phyloP scores from a whole-genome alignment of 2,113 vertebrate species.

The Stercorarius parasiticus region DNA sequence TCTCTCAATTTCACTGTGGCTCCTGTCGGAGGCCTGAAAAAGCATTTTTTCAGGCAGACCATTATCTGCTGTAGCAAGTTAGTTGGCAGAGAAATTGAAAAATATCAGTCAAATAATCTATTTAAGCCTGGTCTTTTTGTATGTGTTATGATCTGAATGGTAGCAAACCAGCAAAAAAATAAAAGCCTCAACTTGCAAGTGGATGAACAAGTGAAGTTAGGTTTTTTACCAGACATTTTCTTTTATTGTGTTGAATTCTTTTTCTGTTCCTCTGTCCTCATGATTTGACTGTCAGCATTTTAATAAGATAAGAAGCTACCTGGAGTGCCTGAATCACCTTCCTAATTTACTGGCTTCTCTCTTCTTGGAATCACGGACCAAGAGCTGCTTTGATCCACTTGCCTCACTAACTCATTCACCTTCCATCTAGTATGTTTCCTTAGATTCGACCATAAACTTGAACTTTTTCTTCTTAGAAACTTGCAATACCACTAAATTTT shows the following conservation, averaged over 20 bases:
- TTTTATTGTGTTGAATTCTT: not conserved
- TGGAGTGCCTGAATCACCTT: not conserved
- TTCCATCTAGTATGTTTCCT: not conserved
- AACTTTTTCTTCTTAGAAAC: not conserved
- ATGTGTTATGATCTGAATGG: not conserved
- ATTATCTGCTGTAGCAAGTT: conserved; percentile 63
- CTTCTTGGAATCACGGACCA: not conserved
- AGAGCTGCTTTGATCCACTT: not conserved
- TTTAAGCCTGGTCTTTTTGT: not conserved
- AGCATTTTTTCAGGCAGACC: conserved; percentile 63
- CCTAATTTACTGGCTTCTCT: not conserved
- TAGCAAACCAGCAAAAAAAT: not conserved
- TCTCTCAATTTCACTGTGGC: conserved; percentile 61
- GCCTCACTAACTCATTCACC: not conserved
- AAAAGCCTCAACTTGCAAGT: not conserved
- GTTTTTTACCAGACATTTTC: not conserved
- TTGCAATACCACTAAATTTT: not conserved
- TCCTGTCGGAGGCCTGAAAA: conserved; percentile 58
- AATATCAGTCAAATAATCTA: conserved; percentile 47
- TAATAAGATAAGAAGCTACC: not conserved
- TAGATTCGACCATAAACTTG: not conserved
- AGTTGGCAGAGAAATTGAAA: conserved; percentile 68
- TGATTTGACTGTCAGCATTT: not conserved
- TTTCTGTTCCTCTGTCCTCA: not conserved
- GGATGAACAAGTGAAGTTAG: not conserved